phyloP scores from a whole-genome alignment of 2,113 vertebrate genomes.

The Steatornis caripensis region DNA sequence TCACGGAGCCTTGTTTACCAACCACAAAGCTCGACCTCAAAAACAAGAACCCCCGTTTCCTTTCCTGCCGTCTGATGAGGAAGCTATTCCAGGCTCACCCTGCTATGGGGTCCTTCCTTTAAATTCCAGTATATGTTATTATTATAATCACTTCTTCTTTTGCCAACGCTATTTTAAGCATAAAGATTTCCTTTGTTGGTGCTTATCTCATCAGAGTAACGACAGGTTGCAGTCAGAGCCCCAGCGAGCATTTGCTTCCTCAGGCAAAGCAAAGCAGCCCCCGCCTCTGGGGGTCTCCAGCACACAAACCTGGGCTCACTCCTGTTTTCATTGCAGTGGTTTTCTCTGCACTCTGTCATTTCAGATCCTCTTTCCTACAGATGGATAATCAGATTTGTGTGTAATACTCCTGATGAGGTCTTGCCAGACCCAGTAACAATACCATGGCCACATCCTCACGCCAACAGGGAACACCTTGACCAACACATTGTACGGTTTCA shows the following conservation, averaged over 20 bases:
- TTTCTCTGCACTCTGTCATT: background rate
- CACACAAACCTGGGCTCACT: background rate
- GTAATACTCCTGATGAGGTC: background rate
- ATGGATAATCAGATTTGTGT: background rate
- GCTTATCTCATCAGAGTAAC: background rate
- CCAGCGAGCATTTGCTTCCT: background rate
- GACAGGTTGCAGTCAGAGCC: background rate
- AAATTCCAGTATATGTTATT: conserved; percentile 33
- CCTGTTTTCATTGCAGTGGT: background rate
- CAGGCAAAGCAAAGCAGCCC: background rate
- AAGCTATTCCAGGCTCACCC: conserved; percentile 36
- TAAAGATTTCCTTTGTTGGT: conserved; percentile 34
- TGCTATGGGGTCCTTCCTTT: conserved; percentile 46
- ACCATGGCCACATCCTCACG: background rate
- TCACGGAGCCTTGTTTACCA: conserved; percentile 19
- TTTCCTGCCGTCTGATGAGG: conserved; percentile 1
- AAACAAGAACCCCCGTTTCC: background rate
- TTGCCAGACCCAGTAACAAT: background rate
- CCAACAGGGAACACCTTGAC: background rate
- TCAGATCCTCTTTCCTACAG: background rate
- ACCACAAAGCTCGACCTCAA: background rate
- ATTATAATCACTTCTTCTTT: conserved; percentile 35
- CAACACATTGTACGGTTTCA: background rate
- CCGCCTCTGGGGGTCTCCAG: background rate
- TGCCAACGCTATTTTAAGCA: conserved; percentile 55